Conservation (phyloP, 2,888 invertebrate genomes). For the Agrenia bidenticulata region DNA sequence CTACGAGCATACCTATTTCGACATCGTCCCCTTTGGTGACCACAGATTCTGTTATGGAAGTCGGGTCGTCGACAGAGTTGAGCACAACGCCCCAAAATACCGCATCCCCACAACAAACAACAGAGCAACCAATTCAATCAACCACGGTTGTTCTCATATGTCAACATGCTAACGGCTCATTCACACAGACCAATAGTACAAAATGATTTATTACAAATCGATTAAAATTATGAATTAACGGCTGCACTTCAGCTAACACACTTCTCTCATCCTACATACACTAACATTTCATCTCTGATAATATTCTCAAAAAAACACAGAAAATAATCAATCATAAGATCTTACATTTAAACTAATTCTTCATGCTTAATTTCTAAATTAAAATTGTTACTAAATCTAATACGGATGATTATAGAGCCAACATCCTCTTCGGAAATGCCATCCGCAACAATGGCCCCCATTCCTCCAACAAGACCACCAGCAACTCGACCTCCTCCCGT, state of each 20-base stretch:
- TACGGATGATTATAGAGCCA: background rate
- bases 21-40: conserved; percentile 54
- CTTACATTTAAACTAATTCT: too few species aligned
- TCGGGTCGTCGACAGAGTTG: conserved; percentile 66
- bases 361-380: background rate
- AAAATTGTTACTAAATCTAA: too few species aligned
- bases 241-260: too few species aligned
- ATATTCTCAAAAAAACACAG: background rate
- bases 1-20: conserved; percentile 53
- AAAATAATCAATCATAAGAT: too few species aligned
- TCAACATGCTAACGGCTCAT: conserved; percentile 9
- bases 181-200: too few species aligned
- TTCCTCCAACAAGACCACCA: conserved; percentile 8
- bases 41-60: too few species aligned
- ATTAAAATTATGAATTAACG: too few species aligned
- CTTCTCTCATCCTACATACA: background rate
- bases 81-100: conserved; percentile 70
- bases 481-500: conserved; percentile 10
- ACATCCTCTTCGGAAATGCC: conserved; percentile 16
- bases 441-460: conserved; percentile 16
- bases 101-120: conserved; percentile 16
- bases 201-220: too few species aligned
- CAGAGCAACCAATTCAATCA: conserved; percentile 32
- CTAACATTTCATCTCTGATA: background rate
- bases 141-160: conserved; percentile 30